Evolutionary conservation across 2,113 vertebrate genomes (phyloP).

Genomic region (Chlorodrepanis virens): DNA sequence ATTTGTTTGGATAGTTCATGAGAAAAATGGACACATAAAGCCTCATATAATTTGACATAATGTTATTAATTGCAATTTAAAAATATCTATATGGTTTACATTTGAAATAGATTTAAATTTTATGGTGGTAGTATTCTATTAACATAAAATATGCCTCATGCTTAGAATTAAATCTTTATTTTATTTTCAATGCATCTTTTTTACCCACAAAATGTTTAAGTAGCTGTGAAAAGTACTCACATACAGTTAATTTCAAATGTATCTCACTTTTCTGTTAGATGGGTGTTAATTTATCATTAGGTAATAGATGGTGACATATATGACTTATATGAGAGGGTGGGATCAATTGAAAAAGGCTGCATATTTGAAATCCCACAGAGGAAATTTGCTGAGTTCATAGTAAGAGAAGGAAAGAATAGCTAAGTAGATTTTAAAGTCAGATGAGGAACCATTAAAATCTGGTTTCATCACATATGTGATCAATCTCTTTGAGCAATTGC

Average conservation of each 20-base stretch:
- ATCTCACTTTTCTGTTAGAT: background rate
- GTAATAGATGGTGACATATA: background rate
- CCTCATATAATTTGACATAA: background rate
- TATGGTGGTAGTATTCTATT: background rate
- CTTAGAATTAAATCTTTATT: background rate
- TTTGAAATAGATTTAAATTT: background rate
- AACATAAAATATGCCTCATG: background rate
- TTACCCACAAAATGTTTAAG: background rate
- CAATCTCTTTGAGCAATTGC: background rate
- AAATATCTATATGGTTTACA: background rate
- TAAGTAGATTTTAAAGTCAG: background rate
- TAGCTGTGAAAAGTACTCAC: background rate
- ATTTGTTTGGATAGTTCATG: background rate
- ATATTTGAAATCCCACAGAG: background rate
- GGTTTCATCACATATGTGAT: background rate
- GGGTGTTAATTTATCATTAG: background rate
- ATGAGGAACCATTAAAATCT: background rate
- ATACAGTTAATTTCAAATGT: background rate
- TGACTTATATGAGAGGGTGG: background rate
- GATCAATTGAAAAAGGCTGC: background rate
- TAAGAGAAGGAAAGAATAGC: background rate
- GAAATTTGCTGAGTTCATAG: background rate
- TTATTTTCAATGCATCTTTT: background rate
- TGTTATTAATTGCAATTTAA: background rate
- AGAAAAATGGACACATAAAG: background rate